phyloP scores from a whole-genome alignment of 2,797 vertebrate species.

The Macroramphosus scolopax region DNA sequence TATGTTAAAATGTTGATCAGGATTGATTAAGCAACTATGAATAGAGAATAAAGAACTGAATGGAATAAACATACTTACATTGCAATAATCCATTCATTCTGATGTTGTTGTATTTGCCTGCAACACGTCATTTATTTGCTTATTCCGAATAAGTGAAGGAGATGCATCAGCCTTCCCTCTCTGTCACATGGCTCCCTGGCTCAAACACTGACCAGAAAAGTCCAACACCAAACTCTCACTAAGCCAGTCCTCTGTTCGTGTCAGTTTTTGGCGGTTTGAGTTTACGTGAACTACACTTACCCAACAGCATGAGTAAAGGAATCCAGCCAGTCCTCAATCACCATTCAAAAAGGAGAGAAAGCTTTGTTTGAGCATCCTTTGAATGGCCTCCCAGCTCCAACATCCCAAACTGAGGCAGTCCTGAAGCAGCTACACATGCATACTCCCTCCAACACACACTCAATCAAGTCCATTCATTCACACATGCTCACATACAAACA shows the following conservation, averaged over 20 bases:
- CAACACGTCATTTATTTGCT: background rate
- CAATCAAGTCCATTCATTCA: conserved; percentile 65
- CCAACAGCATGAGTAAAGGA: conserved; percentile 73
- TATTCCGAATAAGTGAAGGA: conserved; percentile 9
- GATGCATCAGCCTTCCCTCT: conserved; percentile 20
- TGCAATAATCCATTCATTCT: conserved; percentile 40
- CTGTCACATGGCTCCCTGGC: conserved; percentile 48
- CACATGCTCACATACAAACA: conserved; percentile 70
- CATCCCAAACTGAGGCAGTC: conserved; percentile 60
- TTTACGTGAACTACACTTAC: conserved; percentile 74
- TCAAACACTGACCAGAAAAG: conserved; percentile 44
- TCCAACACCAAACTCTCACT: conserved; percentile 58
- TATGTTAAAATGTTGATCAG: background rate
- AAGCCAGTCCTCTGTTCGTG: conserved; percentile 47
- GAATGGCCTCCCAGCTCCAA: conserved; percentile 64
- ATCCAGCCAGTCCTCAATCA: conserved; percentile 73
- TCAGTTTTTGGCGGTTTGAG: conserved; percentile 75
- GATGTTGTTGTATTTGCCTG: conserved; percentile 7
- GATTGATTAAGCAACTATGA: background rate
- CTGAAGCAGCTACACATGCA: conserved; percentile 47
- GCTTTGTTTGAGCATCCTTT: conserved; percentile 81
- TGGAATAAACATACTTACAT: conserved; percentile 60
- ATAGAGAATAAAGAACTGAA: conserved; percentile 12
- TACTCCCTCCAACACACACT: conserved; percentile 40
- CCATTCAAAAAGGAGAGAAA: conserved; percentile 73